phyloP scores from a whole-genome alignment of 2,797 vertebrate species.

The Amphiprion clarkii region DNA sequence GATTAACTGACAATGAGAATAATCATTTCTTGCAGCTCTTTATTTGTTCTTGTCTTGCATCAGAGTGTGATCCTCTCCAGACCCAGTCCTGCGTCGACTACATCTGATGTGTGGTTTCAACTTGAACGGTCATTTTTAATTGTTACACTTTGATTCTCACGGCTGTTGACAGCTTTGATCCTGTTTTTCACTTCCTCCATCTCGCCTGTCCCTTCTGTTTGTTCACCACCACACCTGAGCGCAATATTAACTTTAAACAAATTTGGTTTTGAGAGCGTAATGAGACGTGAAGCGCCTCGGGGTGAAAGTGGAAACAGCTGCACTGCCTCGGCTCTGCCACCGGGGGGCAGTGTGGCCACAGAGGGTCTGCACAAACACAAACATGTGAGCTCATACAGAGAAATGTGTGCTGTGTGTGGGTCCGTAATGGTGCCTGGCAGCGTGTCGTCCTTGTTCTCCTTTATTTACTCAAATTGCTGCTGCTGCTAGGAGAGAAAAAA shows the following conservation, averaged over 20 bases:
- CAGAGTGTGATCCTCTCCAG: too few relatives aligned
- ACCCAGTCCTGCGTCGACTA: neutral
- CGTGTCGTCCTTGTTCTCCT: slow-evolving; percentile 14
- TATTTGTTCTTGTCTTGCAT: too few relatives aligned
- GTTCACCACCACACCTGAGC: slow-evolving; percentile 18
- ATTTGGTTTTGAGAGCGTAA: slow-evolving; percentile 37
- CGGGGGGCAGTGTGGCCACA: slow-evolving; percentile 58
- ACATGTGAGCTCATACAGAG: slow-evolving; percentile 2
- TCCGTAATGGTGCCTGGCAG: slow-evolving; percentile 40
- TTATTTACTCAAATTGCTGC: slow-evolving; percentile 38
- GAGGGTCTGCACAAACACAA: slow-evolving; percentile 3
- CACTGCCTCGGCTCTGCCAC: slow-evolving; percentile 30
- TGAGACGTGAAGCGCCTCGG: slow-evolving; percentile 12
- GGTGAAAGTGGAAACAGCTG: slow-evolving; percentile 7
- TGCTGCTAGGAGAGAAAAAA: slow-evolving; percentile 27
- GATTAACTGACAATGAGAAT: too few relatives aligned
- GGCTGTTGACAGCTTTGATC: slow-evolving; percentile 14
- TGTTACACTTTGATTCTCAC: neutral
- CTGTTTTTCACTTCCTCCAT: slow-evolving; percentile 11
- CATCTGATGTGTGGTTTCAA: neutral
- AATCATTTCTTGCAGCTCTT: too few relatives aligned
- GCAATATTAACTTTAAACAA: slow-evolving; percentile 14
- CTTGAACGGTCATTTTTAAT: neutral
- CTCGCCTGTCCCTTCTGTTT: neutral
- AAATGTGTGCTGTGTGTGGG: slow-evolving; percentile 39